Evolutionary conservation across 2,888 invertebrate genomes (phyloP).

Genomic region (Ormyrus labotus): DNA sequence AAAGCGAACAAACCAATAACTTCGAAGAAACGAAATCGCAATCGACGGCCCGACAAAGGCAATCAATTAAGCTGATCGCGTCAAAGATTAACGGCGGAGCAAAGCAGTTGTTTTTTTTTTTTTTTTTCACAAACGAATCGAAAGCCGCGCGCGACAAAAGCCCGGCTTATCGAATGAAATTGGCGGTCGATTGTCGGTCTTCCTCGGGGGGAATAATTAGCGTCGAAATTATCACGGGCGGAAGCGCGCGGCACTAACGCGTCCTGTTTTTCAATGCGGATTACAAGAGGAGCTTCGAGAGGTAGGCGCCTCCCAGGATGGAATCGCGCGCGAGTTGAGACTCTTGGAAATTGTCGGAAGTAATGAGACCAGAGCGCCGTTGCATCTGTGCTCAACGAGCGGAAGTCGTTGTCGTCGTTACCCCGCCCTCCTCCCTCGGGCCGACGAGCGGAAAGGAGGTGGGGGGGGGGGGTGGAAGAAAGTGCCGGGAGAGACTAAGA

Average conservation of each 20-base stretch:
- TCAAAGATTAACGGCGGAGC: too few species aligned
- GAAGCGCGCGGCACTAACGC: not conserved
- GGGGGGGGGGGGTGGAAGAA: not conserved
- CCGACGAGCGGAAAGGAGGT: not conserved
- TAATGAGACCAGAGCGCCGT: constrained; percentile 43
- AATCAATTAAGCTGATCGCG: too few species aligned
- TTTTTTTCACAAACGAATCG: constrained; percentile 8
- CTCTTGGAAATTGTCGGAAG: constrained; percentile 51
- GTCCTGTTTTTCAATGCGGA: constrained; percentile 41
- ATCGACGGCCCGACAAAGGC: not conserved
- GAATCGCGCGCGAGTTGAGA: constrained; percentile 23
- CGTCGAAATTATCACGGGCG: constrained; percentile 31
- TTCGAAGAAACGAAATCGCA: not conserved
- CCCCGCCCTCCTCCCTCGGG: not conserved
- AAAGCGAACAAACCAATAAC: too few species aligned
- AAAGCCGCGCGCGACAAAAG: too few species aligned
- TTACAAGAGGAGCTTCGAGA: constrained; percentile 16
- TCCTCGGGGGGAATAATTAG: constrained; percentile 44
- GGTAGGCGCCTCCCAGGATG: not conserved
- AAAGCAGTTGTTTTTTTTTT: not conserved
- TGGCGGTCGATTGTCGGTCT: constrained; percentile 33
- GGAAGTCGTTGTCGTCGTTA: constrained; percentile 50
- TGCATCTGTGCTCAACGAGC: constrained; percentile 49
- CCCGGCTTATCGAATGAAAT: constrained; percentile 29
- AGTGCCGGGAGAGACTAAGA: not conserved